These are phyloP conservation scores for Tragelaphus scriptus DNA, from an alignment of 2,113 vertebrate species.

Conservation along the genomic window DNA sequence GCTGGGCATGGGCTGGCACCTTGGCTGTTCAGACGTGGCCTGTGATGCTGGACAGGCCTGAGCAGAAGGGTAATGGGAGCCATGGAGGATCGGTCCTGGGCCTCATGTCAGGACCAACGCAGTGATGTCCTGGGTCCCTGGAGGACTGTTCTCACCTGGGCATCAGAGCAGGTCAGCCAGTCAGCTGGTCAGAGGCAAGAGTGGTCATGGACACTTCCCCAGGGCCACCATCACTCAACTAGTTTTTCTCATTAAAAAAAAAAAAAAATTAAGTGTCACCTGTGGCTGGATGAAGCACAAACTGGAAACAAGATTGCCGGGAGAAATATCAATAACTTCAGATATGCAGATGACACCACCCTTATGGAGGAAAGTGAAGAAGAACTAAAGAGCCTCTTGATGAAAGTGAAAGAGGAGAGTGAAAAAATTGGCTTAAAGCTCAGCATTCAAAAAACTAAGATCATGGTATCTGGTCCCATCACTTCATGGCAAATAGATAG, in stretches of 20 bases:
- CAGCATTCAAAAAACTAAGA: neutral
- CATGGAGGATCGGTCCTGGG: rapidly evolving
- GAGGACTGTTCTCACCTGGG: rapidly evolving
- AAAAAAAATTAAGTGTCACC: neutral
- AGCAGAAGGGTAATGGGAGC: rapidly evolving
- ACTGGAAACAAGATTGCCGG: neutral
- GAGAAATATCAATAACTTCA: neutral
- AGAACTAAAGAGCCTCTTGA: neutral
- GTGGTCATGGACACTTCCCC: neutral
- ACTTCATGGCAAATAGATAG: neutral
- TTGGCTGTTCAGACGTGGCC: neutral
- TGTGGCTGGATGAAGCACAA: neutral
- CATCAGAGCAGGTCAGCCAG: neutral
- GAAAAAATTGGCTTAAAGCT: neutral
- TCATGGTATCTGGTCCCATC: neutral
- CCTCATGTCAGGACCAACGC: rapidly evolving
- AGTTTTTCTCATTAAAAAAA: neutral
- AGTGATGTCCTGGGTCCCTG: rapidly evolving
- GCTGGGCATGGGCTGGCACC: rapidly evolving
- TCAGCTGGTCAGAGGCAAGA: neutral
- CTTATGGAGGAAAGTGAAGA: neutral
- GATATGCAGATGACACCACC: neutral
- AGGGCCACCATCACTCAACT: rapidly evolving
- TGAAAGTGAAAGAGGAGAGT: neutral
- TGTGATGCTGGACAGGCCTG: rapidly evolving